Base-by-base conservation (phyloP, 2,888 invertebrate genomes). In the Brachypterus glaber region DNA sequence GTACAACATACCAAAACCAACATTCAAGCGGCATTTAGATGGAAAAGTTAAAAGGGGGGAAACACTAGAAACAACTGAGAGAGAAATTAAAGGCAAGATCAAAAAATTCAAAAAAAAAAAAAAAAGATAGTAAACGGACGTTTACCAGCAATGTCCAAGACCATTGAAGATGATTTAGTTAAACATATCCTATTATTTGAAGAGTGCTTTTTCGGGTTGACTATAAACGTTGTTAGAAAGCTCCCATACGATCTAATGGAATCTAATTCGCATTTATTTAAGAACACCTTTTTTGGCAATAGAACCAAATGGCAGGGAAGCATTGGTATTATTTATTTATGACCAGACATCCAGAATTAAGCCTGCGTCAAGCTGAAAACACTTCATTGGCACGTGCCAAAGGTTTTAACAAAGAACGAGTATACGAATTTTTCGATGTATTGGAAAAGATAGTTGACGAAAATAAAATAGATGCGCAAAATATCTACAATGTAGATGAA, bases 401-500 rank as follows among this genome's bases (percentile, higher is more conserved):
- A 30, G 45, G 46, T n/a, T 50, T 48, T 29, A 44, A 46, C 26
- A 46, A 39, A 35, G 40, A 45, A 32, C 36, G 41, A 27, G 46
- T 50, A 24, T 21, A 35, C 32, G n/a, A 41, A n/a, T 51, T 51
- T 35, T 47, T 43, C 41, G 46, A 47, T 29, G 33, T 46, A 16
- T 35, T 47, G 4, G 45, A 49, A 30, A 41, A 40, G 30, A 27
- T 33, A 9, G 30, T 39, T 24, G 40, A 45, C 33, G 30, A 48
- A 41, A 32, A 50, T 38, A 35, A 45, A 15, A 35, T 50, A 21
- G 34, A 40, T 29, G 44, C 47, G 4, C 32, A 30, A 11, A 37
- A 24, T 12, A 48, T 50, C 15, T 51, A 40, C 33, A 46, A 50
- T 31, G 43, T 48, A 24, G 47, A 51, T 30, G 46, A 49, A 45